These are phyloP conservation scores for Alligator sinensis DNA, from an alignment of 2,113 vertebrate genomes.

Conservation along the genomic window DNA sequence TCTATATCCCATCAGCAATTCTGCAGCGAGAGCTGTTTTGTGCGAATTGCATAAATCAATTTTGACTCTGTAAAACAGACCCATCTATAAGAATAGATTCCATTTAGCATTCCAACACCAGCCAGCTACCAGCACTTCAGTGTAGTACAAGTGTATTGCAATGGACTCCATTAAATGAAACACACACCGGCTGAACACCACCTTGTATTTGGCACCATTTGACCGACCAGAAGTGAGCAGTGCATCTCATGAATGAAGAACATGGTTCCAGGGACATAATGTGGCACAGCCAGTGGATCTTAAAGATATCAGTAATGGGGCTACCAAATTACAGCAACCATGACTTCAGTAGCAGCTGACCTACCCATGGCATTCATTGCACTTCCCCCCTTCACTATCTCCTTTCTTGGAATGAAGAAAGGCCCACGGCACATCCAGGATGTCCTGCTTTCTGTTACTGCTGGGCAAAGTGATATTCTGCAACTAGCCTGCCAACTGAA, in stretches of 20 bases:
- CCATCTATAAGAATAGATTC: neutral
- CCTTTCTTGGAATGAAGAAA: neutral
- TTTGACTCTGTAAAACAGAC: neutral
- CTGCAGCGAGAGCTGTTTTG: fast-evolving
- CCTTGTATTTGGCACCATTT: neutral
- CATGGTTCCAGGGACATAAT: neutral
- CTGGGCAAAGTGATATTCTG: neutral
- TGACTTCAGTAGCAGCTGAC: neutral
- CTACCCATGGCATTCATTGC: fast-evolving
- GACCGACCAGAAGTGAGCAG: neutral
- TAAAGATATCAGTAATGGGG: neutral
- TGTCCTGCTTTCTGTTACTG: neutral
- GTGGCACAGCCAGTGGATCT: neutral
- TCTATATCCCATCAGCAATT: neutral
- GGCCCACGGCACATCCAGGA: fast-evolving
- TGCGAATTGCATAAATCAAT: neutral
- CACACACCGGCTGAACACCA: neutral
- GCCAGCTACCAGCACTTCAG: neutral
- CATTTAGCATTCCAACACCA: neutral
- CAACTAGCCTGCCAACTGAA: neutral
- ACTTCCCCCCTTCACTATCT: neutral
- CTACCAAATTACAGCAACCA: neutral
- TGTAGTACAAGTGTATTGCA: fast-evolving
- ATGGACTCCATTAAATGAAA: neutral
- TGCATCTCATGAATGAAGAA: neutral